These are phyloP conservation scores for Stratiomys singularior DNA, from an alignment of 2,888 invertebrate species.

Conservation along the genomic window DNA sequence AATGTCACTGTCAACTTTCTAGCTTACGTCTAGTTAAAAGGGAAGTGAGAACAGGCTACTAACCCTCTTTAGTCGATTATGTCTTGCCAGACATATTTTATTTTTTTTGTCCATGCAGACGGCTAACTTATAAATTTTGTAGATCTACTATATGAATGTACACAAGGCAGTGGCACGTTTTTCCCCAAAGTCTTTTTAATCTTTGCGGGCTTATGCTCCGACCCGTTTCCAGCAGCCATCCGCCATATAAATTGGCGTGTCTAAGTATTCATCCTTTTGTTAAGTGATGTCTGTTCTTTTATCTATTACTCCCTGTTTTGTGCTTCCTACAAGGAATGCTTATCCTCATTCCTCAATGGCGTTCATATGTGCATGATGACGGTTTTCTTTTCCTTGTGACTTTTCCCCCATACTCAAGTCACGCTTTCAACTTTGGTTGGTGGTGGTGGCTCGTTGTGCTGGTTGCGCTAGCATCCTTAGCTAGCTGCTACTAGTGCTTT, in stretches of 20 bases:
- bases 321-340: conserved; percentile 10
- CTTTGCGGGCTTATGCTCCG: neutral
- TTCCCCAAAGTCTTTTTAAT: conserved; percentile 1
- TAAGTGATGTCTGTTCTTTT: conserved; percentile 29
- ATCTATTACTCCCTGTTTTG: conserved; percentile 18
- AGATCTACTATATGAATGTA: no score
- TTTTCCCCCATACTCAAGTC: neutral
- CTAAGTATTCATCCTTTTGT: conserved; percentile 33
- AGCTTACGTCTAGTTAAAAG: neutral
- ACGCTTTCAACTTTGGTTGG: no score
- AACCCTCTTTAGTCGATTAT: neutral
- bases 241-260: conserved; percentile 9
- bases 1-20: conserved; percentile 11
- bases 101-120: neutral
- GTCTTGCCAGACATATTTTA: neutral
- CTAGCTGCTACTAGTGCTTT: no score
- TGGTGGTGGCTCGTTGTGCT: no score
- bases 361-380: conserved; percentile 28
- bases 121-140: conserved; percentile 10
- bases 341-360: conserved; percentile 9
- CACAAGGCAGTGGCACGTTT: neutral
- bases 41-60: neutral
- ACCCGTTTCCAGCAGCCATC: neutral
- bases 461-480: no score
- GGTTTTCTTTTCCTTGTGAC: conserved; percentile 23